Base-by-base conservation (phyloP, 2,113 vertebrate genomes). In the Crypturellus undulatus region DNA sequence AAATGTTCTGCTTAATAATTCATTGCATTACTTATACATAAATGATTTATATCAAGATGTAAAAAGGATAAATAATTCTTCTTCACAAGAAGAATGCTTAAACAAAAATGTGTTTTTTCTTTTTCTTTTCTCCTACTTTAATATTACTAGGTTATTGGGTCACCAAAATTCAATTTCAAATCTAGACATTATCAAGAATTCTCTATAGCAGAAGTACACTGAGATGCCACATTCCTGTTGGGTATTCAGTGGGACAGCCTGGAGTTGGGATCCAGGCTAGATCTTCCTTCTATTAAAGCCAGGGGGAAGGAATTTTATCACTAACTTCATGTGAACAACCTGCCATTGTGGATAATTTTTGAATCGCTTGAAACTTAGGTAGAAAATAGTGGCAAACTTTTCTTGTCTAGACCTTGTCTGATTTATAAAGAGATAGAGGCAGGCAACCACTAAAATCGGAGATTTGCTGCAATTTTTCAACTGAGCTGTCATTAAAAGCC, bases 1-100 rank as follows among this genome's bases (percentile, higher is more conserved):
- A 72, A 92, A 73, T 40, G 32, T 86, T 89, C 69, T 84, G 40
- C 58, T 70, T 51, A 92, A 15, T 62, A 84, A 86, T 85, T 63
- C 28, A 54, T 47, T 45, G 40, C 15, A 20, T 91, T 88, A 49
- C 38, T 90, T 69, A 83, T 34, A 87, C 70, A 85, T 56, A 59
- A 21, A 17, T 71, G 51, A 40, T 80, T 89, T 92, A 70, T 30
- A 24, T 9, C 9, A 45, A 78, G 19, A 84, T 16, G 21, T 72
- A 89, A 65, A 8, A 49, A 65, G 58, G 20, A 40, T 45, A 80
- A 87, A 78, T 25, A 68, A 28, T 38, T 38, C 38, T 38, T 38
- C 38, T 38, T 63, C 51, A 28, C 18, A 52, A 89, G 45, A 56
- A 6, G 10, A 73, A n/a, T 51, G 43, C 26, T 3, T 0, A 4